A percentile compares a stretch with the other conserved stretches of the same genome.
phyloP scores from a whole-genome alignment of 2,797 vertebrate species.

The Gadopsis marmoratus region DNA sequence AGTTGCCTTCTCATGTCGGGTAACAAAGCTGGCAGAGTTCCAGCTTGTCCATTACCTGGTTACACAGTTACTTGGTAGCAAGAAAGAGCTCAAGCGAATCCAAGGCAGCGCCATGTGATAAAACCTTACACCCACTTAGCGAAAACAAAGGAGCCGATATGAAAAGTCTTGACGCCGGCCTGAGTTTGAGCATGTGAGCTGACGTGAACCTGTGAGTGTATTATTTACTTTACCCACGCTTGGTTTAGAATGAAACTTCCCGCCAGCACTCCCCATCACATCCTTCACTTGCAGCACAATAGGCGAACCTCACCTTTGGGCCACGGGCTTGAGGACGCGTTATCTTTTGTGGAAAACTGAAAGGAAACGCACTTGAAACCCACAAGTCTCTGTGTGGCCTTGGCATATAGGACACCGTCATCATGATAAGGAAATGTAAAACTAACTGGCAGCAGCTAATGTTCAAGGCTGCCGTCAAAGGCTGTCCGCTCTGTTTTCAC shows the following conservation, averaged over 20 bases:
- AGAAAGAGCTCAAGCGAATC: slow-evolving; percentile 39
- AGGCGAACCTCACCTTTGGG: slow-evolving; percentile 42
- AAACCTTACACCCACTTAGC: slow-evolving; percentile 38
- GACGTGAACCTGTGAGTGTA: slow-evolving; percentile 40
- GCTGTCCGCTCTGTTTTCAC: not conserved
- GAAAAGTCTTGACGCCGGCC: slow-evolving; percentile 37
- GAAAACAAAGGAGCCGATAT: slow-evolving; percentile 59
- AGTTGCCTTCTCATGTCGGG: slow-evolving; percentile 38
- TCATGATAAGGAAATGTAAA: slow-evolving; percentile 45
- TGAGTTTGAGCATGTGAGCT: slow-evolving; percentile 41
- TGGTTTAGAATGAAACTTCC: slow-evolving; percentile 60
- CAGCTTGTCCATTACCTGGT: slow-evolving; percentile 66
- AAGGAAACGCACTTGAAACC: slow-evolving; percentile 48
- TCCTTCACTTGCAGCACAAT: slow-evolving; percentile 60
- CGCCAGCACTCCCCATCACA: slow-evolving; percentile 60
- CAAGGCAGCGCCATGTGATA: slow-evolving; percentile 27
- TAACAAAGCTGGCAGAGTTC: slow-evolving; percentile 53
- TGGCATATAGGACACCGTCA: slow-evolving; percentile 32
- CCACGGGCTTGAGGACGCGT: slow-evolving; percentile 33
- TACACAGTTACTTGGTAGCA: slow-evolving; percentile 59
- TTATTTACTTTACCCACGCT: slow-evolving; percentile 69
- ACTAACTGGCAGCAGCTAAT: not conserved
- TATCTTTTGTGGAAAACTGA: slow-evolving; percentile 49
- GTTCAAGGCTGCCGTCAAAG: slow-evolving; percentile 27
- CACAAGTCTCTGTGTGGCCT: slow-evolving; percentile 25